Evolutionary conservation across 1,140 invertebrate genomes (phyloP).

Genomic region (Aphelenchoides fujianensis): DNA sequence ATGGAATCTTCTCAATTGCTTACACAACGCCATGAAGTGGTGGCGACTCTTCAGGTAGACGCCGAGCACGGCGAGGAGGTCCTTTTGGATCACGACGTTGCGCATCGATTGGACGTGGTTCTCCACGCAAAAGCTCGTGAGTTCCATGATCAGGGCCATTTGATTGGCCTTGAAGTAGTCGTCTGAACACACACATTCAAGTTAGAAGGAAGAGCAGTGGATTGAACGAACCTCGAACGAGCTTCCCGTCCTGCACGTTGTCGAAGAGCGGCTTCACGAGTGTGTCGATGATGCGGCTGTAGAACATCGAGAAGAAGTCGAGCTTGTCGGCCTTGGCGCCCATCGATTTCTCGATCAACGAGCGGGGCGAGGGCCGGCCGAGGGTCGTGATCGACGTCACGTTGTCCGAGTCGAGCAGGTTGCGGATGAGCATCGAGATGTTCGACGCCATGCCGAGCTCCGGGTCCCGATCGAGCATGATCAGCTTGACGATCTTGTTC

Average conservation of each 20-base stretch:
- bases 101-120: slow-evolving; percentile 84
- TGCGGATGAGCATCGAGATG: slow-evolving; percentile 72
- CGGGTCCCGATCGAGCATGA: slow-evolving; percentile 71
- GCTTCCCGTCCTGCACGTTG: slow-evolving; percentile 45
- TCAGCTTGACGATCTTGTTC: slow-evolving; percentile 95
- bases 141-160: slow-evolving; percentile 84
- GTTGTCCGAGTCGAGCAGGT: slow-evolving; percentile 95
- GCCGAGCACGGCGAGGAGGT: slow-evolving; percentile 85
- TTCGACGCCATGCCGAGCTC: slow-evolving; percentile 82
- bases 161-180: slow-evolving; percentile 94
- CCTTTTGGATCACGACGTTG: slow-evolving; percentile 93
- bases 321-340: slow-evolving; percentile 84
- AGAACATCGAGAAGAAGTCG: slow-evolving; percentile 97
- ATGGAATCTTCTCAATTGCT: slow-evolving; percentile 52
- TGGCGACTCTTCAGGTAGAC: slow-evolving; percentile 95
- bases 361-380: slow-evolving; percentile 24
- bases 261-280: slow-evolving; percentile 53
- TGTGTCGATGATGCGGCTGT: slow-evolving; percentile 89
- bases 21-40: slow-evolving; percentile 91
- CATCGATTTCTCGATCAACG: slow-evolving; percentile 28
- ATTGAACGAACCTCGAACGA: slow-evolving; percentile 29
- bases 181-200: too few species aligned
- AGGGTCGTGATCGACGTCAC: slow-evolving; percentile 72
- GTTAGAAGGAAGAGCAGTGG: too few species aligned
- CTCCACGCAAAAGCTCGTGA: slow-evolving; percentile 98